These are phyloP conservation scores for Polylopha cassiicola DNA, from an alignment of 2,888 invertebrate genomes.

Conservation along the genomic window DNA sequence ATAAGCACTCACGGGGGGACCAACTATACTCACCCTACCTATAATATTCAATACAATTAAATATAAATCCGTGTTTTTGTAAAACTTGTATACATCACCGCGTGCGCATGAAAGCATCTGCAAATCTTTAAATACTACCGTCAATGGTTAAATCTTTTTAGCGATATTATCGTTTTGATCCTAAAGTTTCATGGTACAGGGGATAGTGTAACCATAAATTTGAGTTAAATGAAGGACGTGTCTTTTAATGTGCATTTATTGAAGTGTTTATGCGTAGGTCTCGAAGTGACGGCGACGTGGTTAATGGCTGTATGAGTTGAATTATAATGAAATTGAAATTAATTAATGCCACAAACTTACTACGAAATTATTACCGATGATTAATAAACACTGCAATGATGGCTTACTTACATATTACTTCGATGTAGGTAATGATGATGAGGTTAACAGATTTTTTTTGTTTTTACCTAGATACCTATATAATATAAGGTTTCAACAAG, in stretches of 20 bases:
- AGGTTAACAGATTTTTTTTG: too few species aligned
- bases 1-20: slow-evolving; percentile 54
- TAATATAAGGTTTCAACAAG: too few species aligned
- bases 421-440: too few species aligned
- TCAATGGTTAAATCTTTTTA: slow-evolving; percentile 21
- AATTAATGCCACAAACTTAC: too few species aligned
- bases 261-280: slow-evolving; percentile 63
- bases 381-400: too few species aligned
- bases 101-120: neutral
- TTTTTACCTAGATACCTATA: too few species aligned
- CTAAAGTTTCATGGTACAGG: slow-evolving; percentile 32
- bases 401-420: too few species aligned
- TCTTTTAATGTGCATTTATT: slow-evolving; percentile 69
- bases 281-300: slow-evolving; percentile 41
- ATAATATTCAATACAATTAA: slow-evolving; percentile 20
- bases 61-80: too few species aligned
- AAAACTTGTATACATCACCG: slow-evolving; percentile 21
- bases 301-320: slow-evolving; percentile 45
- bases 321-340: too few species aligned
- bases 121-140: slow-evolving; percentile 11
- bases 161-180: slow-evolving; percentile 10
- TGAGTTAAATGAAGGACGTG: slow-evolving; percentile 69
- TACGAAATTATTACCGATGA: too few species aligned
- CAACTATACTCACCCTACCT: slow-evolving; percentile 41
- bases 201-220: slow-evolving; percentile 68